Evolutionary conservation across 92 coral and sea anemone genomes (phyloP).

Genomic region (Ricordea florida): DNA sequence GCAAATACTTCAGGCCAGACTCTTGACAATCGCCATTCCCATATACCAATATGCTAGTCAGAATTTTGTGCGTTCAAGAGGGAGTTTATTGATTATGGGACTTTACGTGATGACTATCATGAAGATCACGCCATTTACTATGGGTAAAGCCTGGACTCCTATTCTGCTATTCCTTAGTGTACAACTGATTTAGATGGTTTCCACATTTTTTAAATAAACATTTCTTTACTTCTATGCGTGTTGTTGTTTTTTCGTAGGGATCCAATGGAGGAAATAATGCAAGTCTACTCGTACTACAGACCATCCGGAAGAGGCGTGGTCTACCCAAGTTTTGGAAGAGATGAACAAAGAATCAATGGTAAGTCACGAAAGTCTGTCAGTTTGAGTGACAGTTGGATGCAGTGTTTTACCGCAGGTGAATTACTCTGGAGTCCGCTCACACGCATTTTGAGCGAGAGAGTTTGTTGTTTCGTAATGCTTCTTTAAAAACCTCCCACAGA

Average conservation of each 20-base stretch:
- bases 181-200: not conserved
- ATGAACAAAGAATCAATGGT: constrained; percentile 24
- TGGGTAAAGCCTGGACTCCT: no score
- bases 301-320: constrained; percentile 63
- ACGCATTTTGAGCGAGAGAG: not conserved
- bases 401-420: no score
- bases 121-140: no score
- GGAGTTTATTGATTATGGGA: no score
- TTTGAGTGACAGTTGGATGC: not conserved
- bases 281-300: constrained; percentile 90
- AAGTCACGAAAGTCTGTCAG: not conserved
- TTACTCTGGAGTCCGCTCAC: not conserved
- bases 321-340: constrained; percentile 53
- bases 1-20: no score
- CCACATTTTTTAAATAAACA: not conserved
- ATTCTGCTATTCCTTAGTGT: no score
- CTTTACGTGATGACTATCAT: no score
- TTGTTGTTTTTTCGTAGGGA: constrained; percentile 53
- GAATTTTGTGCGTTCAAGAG: no score
- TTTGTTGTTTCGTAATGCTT: not conserved
- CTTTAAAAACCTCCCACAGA: not conserved
- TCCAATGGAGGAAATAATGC: constrained; percentile 96
- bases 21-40: no score
- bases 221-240: not conserved
- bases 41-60: no score